Conservation (phyloP, 2,888 invertebrate genomes). For the Pasiphila rectangulata region DNA sequence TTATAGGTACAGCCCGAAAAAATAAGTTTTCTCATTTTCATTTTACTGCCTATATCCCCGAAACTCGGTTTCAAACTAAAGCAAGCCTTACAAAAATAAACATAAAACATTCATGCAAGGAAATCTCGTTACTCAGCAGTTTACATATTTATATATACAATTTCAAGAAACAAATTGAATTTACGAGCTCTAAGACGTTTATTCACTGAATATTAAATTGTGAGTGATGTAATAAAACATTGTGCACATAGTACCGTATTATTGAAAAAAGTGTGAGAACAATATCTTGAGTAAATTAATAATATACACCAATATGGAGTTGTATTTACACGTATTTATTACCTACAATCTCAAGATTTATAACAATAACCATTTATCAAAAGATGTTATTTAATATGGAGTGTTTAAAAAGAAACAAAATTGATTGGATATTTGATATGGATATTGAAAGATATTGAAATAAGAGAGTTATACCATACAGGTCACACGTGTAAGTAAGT, state of each 20-base stretch:
- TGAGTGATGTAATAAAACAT: conserved; percentile 14
- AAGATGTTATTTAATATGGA: no score
- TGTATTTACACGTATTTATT: no score
- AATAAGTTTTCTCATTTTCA: conserved; percentile 9
- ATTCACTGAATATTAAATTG: conserved; percentile 12
- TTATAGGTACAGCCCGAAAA: not conserved
- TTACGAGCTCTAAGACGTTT: conserved; percentile 24
- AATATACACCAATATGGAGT: not conserved
- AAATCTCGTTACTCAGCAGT: conserved; percentile 76
- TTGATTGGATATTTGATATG: no score
- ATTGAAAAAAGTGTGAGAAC: conserved; percentile 2
- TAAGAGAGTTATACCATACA: no score
- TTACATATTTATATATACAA: conserved; percentile 41
- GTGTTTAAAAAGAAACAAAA: no score
- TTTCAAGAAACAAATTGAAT: conserved; percentile 25
- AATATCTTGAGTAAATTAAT: conserved; percentile 5
- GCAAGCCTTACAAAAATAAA: conserved; percentile 34
- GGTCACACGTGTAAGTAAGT: not conserved
- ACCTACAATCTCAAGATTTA: no score
- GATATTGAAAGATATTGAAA: no score
- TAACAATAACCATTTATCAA: no score
- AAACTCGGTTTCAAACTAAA: conserved; percentile 25
- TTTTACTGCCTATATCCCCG: conserved; percentile 12
- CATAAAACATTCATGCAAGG: conserved; percentile 73
- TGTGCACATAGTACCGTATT: conserved; percentile 3